Evolutionary conservation across 2,113 vertebrate genomes (phyloP), one percentile per base, ranked within the genome.

Genomic region (Odontophorus gujanensis): DNA sequence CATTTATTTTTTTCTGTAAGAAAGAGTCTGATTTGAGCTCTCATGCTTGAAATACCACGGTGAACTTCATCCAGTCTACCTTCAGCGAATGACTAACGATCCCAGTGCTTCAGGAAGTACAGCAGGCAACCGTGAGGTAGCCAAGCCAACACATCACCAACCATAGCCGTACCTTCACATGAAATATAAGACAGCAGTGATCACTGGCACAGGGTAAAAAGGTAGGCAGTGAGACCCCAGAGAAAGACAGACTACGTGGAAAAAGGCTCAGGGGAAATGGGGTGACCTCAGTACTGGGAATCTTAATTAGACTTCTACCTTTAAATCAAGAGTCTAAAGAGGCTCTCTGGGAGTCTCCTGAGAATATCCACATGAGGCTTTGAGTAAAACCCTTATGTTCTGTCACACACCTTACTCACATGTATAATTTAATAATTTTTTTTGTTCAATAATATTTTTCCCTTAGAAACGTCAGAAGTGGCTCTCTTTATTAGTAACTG

Each of bases 11-110:
- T 47, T 75, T 40, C 59, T 86, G 30, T 85, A 84, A 62, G 63
- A 80, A 50, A 0, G 5, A 72, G 68, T 36, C 89, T 51, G 51
- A 61, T 74, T 84, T 87, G 69, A 86, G 63, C 26, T 92, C 48
- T 93, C 47, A 50, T 84, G 68, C 88, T 85, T 91, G 50, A 88
- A 87, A 87, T 78, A 87, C 22, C 73, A 57, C 15, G 45, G 36
- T n/a, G 45, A 84, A 77, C 45, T 89, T 92, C 34, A 73, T n/a
- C 61, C 76, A 65, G 66, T 86, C 95, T 74, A 48, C 58, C 51
- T 92, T 90, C 83, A 15, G 30, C 18, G 34, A 63, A 42, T 36
- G 76, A 43, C 72, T 58, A 81, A 73, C 30, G 34, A 80, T 13
- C 42, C n/a, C 11, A 2, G 48, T 50, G 67, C 51, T 57, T 48